A percentile compares a stretch with the other conserved stretches of the same genome.
phyloP scores from a whole-genome alignment of 2,888 invertebrate species.

The Autographa pulchrina region DNA sequence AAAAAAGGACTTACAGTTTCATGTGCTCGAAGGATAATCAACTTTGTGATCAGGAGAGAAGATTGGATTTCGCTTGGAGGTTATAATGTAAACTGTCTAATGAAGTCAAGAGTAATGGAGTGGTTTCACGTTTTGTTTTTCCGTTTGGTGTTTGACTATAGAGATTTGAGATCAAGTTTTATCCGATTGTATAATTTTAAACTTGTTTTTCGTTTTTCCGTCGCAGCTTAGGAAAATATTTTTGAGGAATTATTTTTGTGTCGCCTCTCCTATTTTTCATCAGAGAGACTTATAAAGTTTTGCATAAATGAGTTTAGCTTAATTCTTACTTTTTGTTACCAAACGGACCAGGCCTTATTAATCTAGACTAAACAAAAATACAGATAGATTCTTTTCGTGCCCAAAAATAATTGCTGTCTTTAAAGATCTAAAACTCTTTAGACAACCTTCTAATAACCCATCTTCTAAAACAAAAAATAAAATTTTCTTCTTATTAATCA shows the following conservation, averaged over 20 bases:
- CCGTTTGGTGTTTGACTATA: conserved; percentile 72
- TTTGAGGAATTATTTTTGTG: neutral
- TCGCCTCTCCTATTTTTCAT: no score
- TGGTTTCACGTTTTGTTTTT: conserved; percentile 74
- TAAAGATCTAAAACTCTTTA: no score
- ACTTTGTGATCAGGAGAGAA: conserved; percentile 9
- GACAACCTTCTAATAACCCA: no score
- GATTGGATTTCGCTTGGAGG: conserved; percentile 30
- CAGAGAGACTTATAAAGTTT: no score
- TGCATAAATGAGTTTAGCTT: no score
- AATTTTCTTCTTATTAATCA: no score
- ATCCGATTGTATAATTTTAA: conserved; percentile 60
- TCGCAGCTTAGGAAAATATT: conserved; percentile 13
- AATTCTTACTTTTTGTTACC: no score
- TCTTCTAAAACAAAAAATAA: no score
- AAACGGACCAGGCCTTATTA: no score
- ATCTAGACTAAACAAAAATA: no score
- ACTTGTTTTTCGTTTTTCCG: conserved; percentile 13
- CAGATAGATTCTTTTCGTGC: no score
- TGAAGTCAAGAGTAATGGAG: conserved; percentile 75
- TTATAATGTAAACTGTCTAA: conserved; percentile 60
- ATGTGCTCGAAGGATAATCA: conserved; percentile 14
- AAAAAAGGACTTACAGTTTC: conserved; percentile 53
- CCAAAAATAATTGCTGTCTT: no score
- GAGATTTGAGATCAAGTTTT: conserved; percentile 71